Evolutionary conservation across 2,797 vertebrate genomes (phyloP), one percentile per base, ranked within the genome.

Genomic region (Gymnothorax reevesii): DNA sequence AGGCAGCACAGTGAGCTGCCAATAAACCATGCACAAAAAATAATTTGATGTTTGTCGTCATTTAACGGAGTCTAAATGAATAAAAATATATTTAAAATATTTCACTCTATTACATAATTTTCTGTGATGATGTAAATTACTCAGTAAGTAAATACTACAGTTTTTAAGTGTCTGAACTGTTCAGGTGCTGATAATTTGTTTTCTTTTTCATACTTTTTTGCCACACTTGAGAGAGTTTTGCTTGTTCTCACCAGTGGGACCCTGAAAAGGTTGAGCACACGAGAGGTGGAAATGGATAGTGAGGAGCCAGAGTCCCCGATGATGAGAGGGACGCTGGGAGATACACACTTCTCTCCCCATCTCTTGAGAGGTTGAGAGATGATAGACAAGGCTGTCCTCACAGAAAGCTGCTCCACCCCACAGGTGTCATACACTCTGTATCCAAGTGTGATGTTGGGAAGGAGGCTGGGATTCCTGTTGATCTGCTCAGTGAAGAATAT

Each of bases 381-480:
- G 71, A 90, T 89, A 52, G 91, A 92, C 82, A 94, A 60, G 71
- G 92, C 91, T 1, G 91, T 90, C 77, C 90, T 89, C 4, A 90
- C 80, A 52, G 93, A 92, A 25, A 92, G 87, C 66, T 89, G 86
- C 59, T 90, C 91, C 22, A 91, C 84, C 20, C 91, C 90, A 73
- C 93, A 94, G 3, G 89, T 92, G 84, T 94, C 93, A 83, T 93
- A 92, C 57, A 93, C 88, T 80, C 90, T 91, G 87, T 94, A 93
- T 64, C 93, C 93, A 87, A 94, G 87, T 0, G 92, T 93, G 52
- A 94, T 85, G 84, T 94, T 93, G 71, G 93, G 93, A 27, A 94
- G 89, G 62, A 94, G 88, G 4, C 33, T 13, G 15, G 90, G 89
- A 87, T 91, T 88, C 80, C 83, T 86, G 88, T 94, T 94, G 84